phyloP scores from a whole-genome alignment of 2,113 vertebrate genomes.

The Argyrosomus japonicus region DNA sequence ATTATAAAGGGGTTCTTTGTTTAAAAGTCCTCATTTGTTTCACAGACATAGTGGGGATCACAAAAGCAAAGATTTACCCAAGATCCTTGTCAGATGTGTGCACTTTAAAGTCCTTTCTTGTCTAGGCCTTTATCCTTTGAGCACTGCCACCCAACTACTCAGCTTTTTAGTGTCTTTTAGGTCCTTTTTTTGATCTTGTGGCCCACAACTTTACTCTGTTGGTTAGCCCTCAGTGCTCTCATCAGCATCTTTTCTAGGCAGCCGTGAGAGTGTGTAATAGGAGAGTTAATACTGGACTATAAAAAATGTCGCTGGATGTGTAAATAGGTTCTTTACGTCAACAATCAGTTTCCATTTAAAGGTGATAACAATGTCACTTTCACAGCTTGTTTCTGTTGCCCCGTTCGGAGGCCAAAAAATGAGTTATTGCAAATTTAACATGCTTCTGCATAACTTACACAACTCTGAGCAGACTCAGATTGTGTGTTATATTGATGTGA shows the following conservation, averaged over 20 bases:
- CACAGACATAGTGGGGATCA: not conserved
- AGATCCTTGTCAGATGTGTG: conserved; percentile 1
- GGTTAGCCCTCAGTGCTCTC: not conserved
- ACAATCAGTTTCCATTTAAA: not conserved
- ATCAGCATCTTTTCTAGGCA: not conserved
- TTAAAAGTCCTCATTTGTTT: conserved; percentile 49
- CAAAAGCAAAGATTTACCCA: conserved; percentile 27
- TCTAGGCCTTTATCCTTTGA: not conserved
- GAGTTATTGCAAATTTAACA: not conserved
- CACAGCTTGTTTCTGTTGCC: not conserved
- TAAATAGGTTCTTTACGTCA: no score
- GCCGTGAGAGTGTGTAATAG: no score
- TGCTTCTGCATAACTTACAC: not conserved
- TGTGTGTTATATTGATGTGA: not conserved
- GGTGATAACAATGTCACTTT: not conserved
- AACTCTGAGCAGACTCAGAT: not conserved
- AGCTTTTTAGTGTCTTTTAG: not conserved
- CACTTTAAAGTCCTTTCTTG: not conserved
- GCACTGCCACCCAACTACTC: not conserved
- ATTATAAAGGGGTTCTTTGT: conserved; percentile 50
- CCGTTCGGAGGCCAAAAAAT: not conserved
- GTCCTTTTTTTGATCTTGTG: not conserved
- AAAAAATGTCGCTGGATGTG: not conserved
- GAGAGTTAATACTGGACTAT: not conserved
- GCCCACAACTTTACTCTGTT: not conserved